Evolutionary conservation across 2,113 vertebrate species (phyloP), one percentile per base, ranked within the genome.

Genomic region (Oryzias javanicus): DNA sequence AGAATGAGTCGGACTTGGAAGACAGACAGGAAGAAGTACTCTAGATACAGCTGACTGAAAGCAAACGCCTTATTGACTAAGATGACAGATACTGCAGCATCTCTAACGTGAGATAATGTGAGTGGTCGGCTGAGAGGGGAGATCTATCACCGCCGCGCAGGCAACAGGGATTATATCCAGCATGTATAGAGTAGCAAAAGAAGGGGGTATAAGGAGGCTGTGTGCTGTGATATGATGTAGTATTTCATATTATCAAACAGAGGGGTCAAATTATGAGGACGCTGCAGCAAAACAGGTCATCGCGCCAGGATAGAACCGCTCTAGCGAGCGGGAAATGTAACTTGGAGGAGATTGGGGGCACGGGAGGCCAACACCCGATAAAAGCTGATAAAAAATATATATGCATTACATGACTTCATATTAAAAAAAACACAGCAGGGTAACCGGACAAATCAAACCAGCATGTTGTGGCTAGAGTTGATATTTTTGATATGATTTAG

Each of bases 381-480:
- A 54, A 25, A 16, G 41, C 66, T 78, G 86, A 88, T 88, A 79
- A 86, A 17, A 64, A 76, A 75, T 18, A 70, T 45, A 70, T 42
- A 58, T 72, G 55, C 49, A 69, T 74, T 74, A 67, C 49, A 74
- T 5, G 35, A 16, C 53, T 81, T 80, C 25, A 74, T 72, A 83
- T 86, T 81, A 82, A 72, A 80, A 72, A 80, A 82, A 81, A 61
- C 76, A 65, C 84, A 81, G 78, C 55, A 55, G 81, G 86, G 55
- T 48, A 48, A 35, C 27, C 15, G 17, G 53, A 57, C 16, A 52
- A 51, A 49, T 55, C 57, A 64, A 64, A 52, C 42, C 44, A 51
- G 55, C n/a, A 7, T 20, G 47, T 27, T 41, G 67, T 60, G 18
- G 60, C 18, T 65, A 53, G 19, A 58, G 24, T 52, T 29, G 52